phyloP scores from a whole-genome alignment of 2,797 vertebrate species.

The Molossus alvarezi region DNA sequence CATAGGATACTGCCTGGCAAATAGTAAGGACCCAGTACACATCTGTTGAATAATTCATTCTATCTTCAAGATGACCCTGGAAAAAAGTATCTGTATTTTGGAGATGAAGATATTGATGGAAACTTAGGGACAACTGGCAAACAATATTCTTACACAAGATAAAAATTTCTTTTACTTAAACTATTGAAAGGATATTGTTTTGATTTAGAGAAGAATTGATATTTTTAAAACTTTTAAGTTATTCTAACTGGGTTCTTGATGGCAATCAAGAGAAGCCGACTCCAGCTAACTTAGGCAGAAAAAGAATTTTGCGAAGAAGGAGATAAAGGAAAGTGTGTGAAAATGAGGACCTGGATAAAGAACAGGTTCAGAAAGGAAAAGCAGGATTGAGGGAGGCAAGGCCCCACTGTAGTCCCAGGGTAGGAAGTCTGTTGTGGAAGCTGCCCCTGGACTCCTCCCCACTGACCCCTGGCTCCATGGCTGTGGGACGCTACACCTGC shows the following conservation, averaged over 20 bases:
- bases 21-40: neutral
- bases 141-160: conserved; percentile 23
- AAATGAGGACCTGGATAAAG: neutral
- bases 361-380: neutral
- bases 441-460: neutral
- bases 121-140: conserved; percentile 5
- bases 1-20: neutral
- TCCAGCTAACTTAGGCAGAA: neutral
- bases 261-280: neutral
- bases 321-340: neutral
- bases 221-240: conserved; percentile 1
- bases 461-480: neutral
- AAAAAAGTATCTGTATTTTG: conserved; percentile 24
- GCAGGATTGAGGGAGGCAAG: too few species aligned
- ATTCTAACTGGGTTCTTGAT: neutral
- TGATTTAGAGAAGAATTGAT: neutral
- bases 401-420: rapidly evolving
- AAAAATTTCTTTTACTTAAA: conserved; percentile 47
- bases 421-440: neutral
- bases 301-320: neutral
- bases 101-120: conserved; percentile 25
- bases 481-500: neutral
- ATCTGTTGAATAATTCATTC: neutral
- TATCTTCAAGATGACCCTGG: conserved; percentile 27
- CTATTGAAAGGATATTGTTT: neutral